These are phyloP conservation scores for Hapalemur alaotrensis DNA, from an alignment of 2,797 vertebrate genomes.

Conservation along the genomic window DNA sequence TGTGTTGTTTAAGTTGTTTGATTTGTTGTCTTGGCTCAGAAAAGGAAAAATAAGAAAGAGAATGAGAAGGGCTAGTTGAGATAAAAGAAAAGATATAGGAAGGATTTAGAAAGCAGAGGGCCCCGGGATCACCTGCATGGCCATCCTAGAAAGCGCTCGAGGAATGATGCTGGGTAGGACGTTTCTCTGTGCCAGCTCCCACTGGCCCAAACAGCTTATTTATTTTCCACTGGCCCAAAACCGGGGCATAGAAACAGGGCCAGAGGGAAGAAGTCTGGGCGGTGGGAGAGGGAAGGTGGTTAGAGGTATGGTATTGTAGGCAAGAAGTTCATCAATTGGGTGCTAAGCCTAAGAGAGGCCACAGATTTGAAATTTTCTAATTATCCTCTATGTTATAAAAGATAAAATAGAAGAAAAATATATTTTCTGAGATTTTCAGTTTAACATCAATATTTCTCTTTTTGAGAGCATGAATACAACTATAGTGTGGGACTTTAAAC, in stretches of 20 bases:
- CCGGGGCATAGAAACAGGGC: neutral
- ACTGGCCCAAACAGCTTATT: neutral
- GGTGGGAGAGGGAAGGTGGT: neutral
- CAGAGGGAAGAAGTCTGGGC: neutral
- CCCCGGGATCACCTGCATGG: neutral
- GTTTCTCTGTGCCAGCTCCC: neutral
- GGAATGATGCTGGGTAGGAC: neutral
- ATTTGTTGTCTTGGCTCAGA: neutral
- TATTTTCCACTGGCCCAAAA: neutral
- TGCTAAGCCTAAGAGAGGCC: neutral
- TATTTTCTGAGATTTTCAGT: neutral
- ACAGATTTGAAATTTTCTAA: neutral
- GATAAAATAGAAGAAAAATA: neutral
- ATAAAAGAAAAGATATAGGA: neutral
- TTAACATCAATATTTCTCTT: neutral
- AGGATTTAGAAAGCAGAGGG: neutral
- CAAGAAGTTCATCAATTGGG: neutral
- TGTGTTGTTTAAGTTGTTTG: neutral
- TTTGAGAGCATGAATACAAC: neutral
- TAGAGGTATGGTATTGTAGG: neutral
- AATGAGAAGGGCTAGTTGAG: neutral
- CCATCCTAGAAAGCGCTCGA: neutral
- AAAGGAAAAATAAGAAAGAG: neutral
- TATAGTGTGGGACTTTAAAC: neutral
- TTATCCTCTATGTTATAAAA: neutral